Conservation (phyloP, 2,113 vertebrate species). For the Menura novaehollandiae region DNA sequence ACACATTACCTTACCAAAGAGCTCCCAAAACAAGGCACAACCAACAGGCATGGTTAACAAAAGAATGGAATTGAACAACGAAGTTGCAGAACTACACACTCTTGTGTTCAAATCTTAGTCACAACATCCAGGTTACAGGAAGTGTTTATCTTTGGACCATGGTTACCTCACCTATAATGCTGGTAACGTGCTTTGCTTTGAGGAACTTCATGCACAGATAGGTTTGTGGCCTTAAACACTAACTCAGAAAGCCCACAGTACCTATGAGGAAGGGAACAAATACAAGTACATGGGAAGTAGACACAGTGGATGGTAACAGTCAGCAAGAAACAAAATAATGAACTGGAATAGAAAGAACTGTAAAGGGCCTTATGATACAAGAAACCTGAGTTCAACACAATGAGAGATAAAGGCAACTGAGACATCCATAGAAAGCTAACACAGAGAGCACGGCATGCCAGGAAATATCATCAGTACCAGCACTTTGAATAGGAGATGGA, state of each 20-base stretch:
- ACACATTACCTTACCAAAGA: background rate
- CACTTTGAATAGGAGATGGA: background rate
- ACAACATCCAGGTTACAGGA: background rate
- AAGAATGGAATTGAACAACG: background rate
- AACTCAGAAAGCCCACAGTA: background rate
- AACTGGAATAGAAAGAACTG: background rate
- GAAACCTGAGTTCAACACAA: background rate
- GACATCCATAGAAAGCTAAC: background rate
- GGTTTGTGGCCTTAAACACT: constrained; percentile 8
- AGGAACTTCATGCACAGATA: background rate
- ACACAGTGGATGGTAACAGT: background rate
- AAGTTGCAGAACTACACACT: background rate
- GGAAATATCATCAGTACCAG: background rate
- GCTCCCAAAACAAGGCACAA: background rate
- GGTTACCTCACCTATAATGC: background rate
- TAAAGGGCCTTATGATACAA: accelerated
- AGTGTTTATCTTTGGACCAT: background rate
- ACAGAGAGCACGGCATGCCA: background rate
- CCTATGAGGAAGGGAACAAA: background rate
- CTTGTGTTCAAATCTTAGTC: background rate
- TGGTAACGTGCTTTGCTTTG: background rate
- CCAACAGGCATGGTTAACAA: background rate
- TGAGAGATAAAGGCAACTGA: background rate
- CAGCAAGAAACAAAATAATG: background rate
- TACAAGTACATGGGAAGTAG: background rate